phyloP scores from a whole-genome alignment of 2,797 vertebrate genomes.

The Allobates femoralis region DNA sequence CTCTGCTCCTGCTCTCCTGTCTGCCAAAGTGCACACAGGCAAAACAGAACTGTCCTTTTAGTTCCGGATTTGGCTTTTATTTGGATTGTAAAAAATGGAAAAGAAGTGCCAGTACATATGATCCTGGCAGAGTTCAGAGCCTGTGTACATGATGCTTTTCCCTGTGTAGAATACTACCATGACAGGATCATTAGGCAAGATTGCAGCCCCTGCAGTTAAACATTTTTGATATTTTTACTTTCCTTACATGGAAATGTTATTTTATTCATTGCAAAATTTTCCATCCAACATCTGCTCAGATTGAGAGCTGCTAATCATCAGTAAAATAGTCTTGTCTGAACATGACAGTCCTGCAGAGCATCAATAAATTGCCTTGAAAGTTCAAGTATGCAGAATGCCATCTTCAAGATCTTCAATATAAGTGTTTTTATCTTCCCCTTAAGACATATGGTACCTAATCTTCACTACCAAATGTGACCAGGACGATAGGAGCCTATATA shows the following conservation, averaged over 20 bases:
- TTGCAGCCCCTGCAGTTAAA: background rate
- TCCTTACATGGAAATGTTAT: constrained; percentile 13
- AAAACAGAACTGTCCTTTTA: no score
- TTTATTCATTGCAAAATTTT: background rate
- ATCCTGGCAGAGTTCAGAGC: no score
- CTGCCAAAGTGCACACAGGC: no score
- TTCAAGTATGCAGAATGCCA: background rate
- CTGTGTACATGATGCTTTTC: no score
- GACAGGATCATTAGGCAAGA: background rate
- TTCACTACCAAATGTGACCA: background rate
- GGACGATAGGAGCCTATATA: background rate
- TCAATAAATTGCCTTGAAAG: background rate
- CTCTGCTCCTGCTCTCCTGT: no score
- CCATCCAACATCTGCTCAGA: background rate
- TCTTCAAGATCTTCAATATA: background rate
- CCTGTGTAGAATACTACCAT: no score
- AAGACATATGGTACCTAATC: background rate
- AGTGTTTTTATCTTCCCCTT: background rate
- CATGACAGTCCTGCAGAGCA: constrained; percentile 2
- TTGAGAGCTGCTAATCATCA: constrained; percentile 19
- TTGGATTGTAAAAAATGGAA: no score
- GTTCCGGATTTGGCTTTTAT: no score
- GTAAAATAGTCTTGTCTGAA: background rate
- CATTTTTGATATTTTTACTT: background rate
- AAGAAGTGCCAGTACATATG: no score